Evolutionary conservation across 2,888 invertebrate genomes (phyloP).

Genomic region (Melanostoma scalare): DNA sequence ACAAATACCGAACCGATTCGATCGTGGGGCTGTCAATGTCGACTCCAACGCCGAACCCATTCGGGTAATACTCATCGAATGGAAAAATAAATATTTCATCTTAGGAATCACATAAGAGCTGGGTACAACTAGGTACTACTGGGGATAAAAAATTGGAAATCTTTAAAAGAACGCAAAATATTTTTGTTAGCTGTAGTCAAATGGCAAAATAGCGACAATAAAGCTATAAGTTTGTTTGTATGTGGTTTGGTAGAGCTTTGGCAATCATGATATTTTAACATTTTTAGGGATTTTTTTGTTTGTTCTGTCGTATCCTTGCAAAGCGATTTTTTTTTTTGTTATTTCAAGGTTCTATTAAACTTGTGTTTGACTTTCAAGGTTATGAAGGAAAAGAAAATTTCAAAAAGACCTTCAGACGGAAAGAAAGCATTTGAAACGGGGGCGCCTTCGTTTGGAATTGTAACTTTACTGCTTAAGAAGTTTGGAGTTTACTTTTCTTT

Average conservation of each 20-base stretch:
- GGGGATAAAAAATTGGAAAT: conserved; percentile 36
- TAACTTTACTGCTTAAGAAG: no score
- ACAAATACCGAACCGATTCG: conserved; percentile 64
- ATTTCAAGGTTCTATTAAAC: not conserved
- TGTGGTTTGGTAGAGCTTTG: conserved; percentile 58
- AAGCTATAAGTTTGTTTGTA: conserved; percentile 15
- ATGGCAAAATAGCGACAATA: conserved; percentile 37
- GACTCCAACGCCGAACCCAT: conserved; percentile 11
- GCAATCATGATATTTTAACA: conserved; percentile 58
- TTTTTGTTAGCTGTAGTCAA: conserved; percentile 1
- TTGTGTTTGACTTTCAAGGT: no score
- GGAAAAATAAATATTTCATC: conserved; percentile 60
- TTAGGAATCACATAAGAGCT: conserved; percentile 33
- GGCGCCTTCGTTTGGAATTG: no score
- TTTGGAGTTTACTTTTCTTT: no score
- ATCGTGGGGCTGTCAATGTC: conserved; percentile 12
- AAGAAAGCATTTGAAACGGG: no score
- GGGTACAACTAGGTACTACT: not conserved
- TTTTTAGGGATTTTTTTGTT: conserved; percentile 26
- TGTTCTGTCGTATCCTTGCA: conserved; percentile 9
- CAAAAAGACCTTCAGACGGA: conserved; percentile 3
- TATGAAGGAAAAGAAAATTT: not conserved
- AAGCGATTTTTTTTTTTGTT: conserved; percentile 1
- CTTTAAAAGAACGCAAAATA: conserved; percentile 50
- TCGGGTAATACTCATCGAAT: conserved; percentile 20